A percentile compares a stretch with the other conserved stretches of the same genome.
Conservation (phyloP, 2,113 vertebrate genomes). For the Aepyceros melampus region DNA sequence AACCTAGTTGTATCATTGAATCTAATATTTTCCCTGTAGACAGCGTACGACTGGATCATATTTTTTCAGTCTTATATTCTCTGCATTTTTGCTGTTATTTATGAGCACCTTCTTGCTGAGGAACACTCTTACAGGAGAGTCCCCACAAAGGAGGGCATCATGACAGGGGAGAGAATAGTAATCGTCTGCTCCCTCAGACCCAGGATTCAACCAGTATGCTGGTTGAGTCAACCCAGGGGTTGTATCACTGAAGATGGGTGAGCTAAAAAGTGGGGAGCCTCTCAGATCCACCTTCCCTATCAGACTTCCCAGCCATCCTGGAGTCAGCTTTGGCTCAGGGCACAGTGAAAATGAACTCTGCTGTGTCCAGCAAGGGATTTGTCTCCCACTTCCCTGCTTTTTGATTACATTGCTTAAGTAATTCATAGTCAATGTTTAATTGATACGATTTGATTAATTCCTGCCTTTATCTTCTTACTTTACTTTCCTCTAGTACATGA, state of each 20-base stretch:
- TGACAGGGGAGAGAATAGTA: not conserved
- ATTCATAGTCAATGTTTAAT: not conserved
- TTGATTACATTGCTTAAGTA: not conserved
- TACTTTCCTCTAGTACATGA: not conserved
- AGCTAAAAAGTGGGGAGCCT: not conserved
- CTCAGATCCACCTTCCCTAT: not conserved
- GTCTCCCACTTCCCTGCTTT: not conserved
- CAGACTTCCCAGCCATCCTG: not conserved
- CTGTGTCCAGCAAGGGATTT: not conserved
- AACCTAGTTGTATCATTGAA: not conserved
- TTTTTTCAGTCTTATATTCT: not conserved
- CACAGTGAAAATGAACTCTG: not conserved
- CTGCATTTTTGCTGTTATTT: not conserved
- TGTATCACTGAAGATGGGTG: not conserved
- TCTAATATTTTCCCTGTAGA: not conserved
- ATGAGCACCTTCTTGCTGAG: not conserved
- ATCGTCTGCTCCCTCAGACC: not conserved
- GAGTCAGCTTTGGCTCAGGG: not conserved
- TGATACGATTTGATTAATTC: not conserved
- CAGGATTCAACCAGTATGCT: not conserved
- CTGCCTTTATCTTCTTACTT: not conserved
- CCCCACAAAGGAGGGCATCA: not conserved
- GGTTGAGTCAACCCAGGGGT: not conserved
- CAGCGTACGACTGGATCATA: too few relatives aligned
- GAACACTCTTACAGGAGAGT: not conserved